Base-by-base conservation (phyloP, 2,888 invertebrate genomes). In the Miltochrista miniata region DNA sequence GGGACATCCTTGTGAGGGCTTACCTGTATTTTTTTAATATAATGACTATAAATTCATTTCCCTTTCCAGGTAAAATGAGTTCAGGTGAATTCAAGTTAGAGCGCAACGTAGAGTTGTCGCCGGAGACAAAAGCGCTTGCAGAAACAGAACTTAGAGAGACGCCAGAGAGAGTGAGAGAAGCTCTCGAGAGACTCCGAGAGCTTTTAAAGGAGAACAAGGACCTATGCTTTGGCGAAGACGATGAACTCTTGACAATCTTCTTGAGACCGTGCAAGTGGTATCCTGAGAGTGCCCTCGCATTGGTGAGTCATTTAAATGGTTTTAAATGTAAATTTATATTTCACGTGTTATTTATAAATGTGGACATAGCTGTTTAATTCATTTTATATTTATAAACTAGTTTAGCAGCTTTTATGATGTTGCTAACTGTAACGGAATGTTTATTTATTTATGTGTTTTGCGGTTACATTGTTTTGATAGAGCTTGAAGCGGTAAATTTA, bases 221-320 rank as follows among this genome's bases (percentile, higher is more conserved):
- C 55, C 75, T 96, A 48, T 90, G 93, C 74, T 96, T 87, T 72
- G 93, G 93, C 52, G 96, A 96, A 37, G 96, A 96, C 64, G 96
- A 97, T 64, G 96, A 96, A 31, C 93, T 95, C 38, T 92, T 97
- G 9, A 90, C 94, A n/a, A 95, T 96, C 57, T 96, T 96, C 76
- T 87, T 97, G 51, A 93, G 97, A 52, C 96, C 96, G 24, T 95
- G 95, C 85, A 97, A 97, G 81, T 97, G 93, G 89, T 96, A 97
- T 68, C 95, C 96, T 0, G 93, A 96, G 69, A 96, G 96, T 83
- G 97, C 97, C 0, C 87, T 94, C 50, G 94, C 94, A 73, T 87
- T 97, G 92, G 96, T 96, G 79, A 94, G 94, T 90, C 37, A 42
- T 9, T 30, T 5, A 30, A 7, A 30, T 30, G 8, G 30, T 30